Percentiles rank a stretch among this genome's conserved stretches.
Evolutionary conservation across 92 coral and sea anemone genomes (phyloP).

Genomic region (Nematostella vectensis): DNA sequence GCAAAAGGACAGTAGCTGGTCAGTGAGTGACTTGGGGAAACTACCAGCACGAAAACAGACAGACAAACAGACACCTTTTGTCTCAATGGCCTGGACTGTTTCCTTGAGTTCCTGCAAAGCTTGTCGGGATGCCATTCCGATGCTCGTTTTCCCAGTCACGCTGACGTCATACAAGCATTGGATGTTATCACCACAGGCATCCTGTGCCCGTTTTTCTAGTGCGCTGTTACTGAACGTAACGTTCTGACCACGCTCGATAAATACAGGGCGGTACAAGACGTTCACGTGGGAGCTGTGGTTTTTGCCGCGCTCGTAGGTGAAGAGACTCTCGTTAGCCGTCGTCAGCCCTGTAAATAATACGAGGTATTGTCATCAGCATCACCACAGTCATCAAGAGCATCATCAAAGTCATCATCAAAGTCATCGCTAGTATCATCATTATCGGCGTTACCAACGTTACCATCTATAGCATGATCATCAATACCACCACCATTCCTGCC

Average conservation of each 20-base stretch:
- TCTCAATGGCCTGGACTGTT: neutral
- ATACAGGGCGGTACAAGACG: constrained; percentile 16
- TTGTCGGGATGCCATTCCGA: constrained; percentile 28
- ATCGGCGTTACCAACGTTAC: too few species aligned
- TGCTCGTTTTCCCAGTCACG: constrained; percentile 17
- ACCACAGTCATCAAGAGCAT: too few species aligned
- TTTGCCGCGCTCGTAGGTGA: constrained; percentile 19
- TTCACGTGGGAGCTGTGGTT: constrained; percentile 2
- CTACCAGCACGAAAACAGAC: neutral
- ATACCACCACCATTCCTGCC: too few species aligned
- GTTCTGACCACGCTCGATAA: constrained; percentile 9
- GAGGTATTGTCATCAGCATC: too few species aligned
- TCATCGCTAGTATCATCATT: too few species aligned
- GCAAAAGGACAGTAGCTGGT: neutral
- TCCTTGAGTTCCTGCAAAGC: neutral
- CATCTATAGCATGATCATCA: too few species aligned
- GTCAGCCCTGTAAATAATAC: constrained; percentile 22
- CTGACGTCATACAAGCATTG: constrained; percentile 34
- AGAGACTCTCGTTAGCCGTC: constrained; percentile 1
- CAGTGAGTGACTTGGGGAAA: neutral
- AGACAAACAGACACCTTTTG: neutral
- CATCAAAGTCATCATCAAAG: too few species aligned
- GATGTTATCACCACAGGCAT: constrained; percentile 21
- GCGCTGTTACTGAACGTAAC: constrained; percentile 2
- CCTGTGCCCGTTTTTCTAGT: constrained; percentile 23